phyloP scores from a whole-genome alignment of 2,113 vertebrate species.

The Cacatua alba region DNA sequence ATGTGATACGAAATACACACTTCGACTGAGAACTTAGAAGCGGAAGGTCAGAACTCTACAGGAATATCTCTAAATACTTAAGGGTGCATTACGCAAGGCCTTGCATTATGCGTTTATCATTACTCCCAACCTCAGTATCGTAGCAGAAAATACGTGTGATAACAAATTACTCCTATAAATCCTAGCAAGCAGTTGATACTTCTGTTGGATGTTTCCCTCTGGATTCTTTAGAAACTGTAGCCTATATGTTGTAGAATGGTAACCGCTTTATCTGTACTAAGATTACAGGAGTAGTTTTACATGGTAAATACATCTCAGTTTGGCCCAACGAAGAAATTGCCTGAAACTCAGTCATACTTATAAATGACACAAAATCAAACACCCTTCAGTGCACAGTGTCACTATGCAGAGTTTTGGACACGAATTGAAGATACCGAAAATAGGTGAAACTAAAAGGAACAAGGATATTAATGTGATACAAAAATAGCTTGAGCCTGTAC shows the following conservation, averaged over 20 bases:
- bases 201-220: background rate
- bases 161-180: slow-evolving; percentile 9
- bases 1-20: background rate
- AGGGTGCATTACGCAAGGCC: background rate
- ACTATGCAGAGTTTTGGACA: background rate
- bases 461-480: background rate
- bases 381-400: background rate
- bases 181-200: background rate
- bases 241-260: background rate
- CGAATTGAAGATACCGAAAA: slow-evolving; percentile 1
- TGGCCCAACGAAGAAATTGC: background rate
- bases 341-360: background rate
- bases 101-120: slow-evolving; percentile 19
- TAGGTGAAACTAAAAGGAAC: background rate
- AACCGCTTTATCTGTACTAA: background rate
- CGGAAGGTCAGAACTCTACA: background rate
- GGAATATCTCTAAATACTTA: slow-evolving; percentile 19
- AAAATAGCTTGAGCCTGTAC: background rate
- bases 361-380: background rate
- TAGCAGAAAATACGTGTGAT: background rate
- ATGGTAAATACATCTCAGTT: background rate
- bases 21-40: slow-evolving; percentile 2
- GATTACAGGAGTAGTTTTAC: background rate
- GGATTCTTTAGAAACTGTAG: background rate
- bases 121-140: background rate